Base-by-base conservation (phyloP, 2,888 invertebrate species). In the Drosophila borealis region DNA sequence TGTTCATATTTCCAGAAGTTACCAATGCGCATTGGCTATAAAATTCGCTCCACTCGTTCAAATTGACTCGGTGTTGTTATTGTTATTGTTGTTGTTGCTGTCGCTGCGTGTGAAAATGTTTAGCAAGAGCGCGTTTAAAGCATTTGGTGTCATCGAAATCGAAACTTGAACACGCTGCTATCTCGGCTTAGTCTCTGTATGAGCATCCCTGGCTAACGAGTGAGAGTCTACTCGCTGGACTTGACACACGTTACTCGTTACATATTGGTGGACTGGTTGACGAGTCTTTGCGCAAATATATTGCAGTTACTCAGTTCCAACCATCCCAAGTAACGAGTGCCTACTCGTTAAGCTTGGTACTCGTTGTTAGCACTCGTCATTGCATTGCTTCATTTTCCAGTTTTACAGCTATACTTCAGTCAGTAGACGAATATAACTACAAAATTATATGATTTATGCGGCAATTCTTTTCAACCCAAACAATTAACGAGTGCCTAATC, bases 31-130 rank as follows among this genome's bases (percentile, higher is more conserved):
- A 56, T 49, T 50, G 37, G 37, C 29, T 13, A 2, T 10, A 14
- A 10, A 8, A 29, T 29, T 29, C 29, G 29, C 29, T 29, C 29
- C 29, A 29, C 29, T 29, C 29, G 29, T 29, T 29, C 29, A 29
- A 29, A 29, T 46, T 34, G 1, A 25, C 36, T 49, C 36, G 49
- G 5, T 46, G 3, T 11, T 45, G 2, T 45, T 21, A 11, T 34
- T 9, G 25, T 29, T 8, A 8, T 21, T 21, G 21, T 44, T n/a
- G 17, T 11, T 33, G 41, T 17, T 42, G 33, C 6, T 44, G 55
- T 11, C 17, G 55, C 36, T 56, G 56, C 50, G 50, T 56, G 56
- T 56, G 56, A 49, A 37, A 14, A 49, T 49, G 33, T n/a, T 11
- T 21, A 21, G 9, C 5, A 17, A 44, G 45, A 55, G 17, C 29